Base-by-base conservation (phyloP, 2,888 invertebrate genomes). In the Drosophila demipolita region DNA sequence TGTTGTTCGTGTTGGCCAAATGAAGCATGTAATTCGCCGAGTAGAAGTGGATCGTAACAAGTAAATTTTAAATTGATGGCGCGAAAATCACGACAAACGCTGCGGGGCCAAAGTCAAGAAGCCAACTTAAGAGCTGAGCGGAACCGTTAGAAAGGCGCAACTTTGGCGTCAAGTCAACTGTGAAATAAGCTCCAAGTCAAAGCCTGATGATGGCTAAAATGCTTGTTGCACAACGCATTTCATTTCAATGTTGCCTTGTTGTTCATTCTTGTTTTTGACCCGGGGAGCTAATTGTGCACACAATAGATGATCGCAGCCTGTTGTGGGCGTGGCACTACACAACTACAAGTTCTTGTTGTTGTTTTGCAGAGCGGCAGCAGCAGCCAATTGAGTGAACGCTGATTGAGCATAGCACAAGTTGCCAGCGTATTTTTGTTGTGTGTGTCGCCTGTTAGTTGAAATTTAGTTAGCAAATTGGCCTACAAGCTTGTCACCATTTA, bases 11-110 rank as follows among this genome's bases (percentile, higher is more conserved):
- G 69, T 59, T 65, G 80, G 73, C 75, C 68, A 80, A 89, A 82
- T 82, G 88, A 82, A 82, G 90, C 87, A 90, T 87, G 73, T 89
- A 87, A 90, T 87, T 90, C 84, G 66, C 66, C 26, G 64, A 59
- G 63, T 66, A 50, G 61, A 53, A 57, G 40, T 58, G 48, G 45
- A 62, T 73, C 75, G 78, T 82, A 73, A 72, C 83, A 80, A 82
- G 90, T 90, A 86, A 89, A 83, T 85, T 86, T 68, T 59, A 76
- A 90, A 90, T 91, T 91, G 91, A 91, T 89, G 89, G 91, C 91
- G 89, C 90, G 90, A 88, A 86, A 91, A 89, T 90, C 86, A 90
- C 89, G 82, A 85, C 86, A 88, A 88, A 64, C 83, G 90, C 90
- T 70, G 72, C 52, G 66, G 70, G 81, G 86, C 75, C 65, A 74